These are phyloP conservation scores for Oopsacas minuta DNA, from an alignment of 37 sponge, comb jelly and placozoan genomes.

Conservation along the genomic window DNA sequence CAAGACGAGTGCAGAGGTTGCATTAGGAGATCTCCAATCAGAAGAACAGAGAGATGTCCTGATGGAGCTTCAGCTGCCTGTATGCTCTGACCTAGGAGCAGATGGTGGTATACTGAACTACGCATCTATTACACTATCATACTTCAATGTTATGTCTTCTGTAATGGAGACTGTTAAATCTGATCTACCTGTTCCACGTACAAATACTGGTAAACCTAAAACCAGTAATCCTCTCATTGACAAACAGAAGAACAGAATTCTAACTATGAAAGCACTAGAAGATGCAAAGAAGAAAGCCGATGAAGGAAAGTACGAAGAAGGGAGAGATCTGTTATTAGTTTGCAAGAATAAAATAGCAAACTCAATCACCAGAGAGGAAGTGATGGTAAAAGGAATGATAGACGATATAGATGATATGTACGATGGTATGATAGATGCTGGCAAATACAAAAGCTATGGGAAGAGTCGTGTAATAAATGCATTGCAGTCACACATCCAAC, in stretches of 20 bases:
- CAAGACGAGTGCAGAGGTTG: conserved; percentile 41
- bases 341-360: background rate
- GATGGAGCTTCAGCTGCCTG: conserved; percentile 47
- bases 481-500: background rate
- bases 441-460: background rate
- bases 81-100: conserved; percentile 9
- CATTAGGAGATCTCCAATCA: conserved; percentile 76
- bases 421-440: background rate
- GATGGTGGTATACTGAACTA: conserved; percentile 12
- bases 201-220: conserved; percentile 16
- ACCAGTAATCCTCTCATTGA: conserved; percentile 32
- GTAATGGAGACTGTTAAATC: conserved; percentile 26
- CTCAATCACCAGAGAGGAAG: background rate
- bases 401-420: background rate
- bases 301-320: conserved; percentile 22
- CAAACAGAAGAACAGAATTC: conserved; percentile 49
- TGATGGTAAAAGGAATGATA: conserved; percentile 12
- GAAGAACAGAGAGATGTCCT: conserved; percentile 78
- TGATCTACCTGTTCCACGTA: conserved; percentile 29
- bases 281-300: conserved; percentile 51
- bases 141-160: conserved; percentile 73
- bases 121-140: conserved; percentile 37
- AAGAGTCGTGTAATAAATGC: conserved; percentile 3
- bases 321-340: background rate
- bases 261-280: conserved; percentile 43